Base-by-base conservation (phyloP, 2,888 invertebrate species). In the Drosophila paranaensis region DNA sequence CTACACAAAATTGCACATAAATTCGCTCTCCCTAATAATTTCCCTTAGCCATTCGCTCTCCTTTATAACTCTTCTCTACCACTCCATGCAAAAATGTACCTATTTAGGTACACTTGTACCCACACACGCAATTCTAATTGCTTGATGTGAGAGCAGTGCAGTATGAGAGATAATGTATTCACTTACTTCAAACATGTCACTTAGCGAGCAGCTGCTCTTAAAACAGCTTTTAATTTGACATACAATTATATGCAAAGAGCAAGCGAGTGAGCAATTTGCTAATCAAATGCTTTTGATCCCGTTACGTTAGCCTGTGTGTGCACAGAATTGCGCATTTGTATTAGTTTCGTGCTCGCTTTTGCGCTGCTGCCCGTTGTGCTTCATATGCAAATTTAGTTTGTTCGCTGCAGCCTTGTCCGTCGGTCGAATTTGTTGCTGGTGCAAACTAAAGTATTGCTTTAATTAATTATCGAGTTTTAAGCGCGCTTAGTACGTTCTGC, bases 331-430 rank as follows among this genome's bases (percentile, higher is more conserved):
- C 3, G 16, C n/a, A 10, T n/a, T 30, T 30, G 46, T 5, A 9
- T 46, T 27, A 46, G n/a, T 30, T 30, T 1, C 2, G 6, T 30
- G 30, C 30, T 48, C 48, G 30, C 30, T 30, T 30, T 30, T 48
- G 14, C 2, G 9, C 4, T n/a, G 8, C 0, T 14, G 46, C 14
- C 9, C 9, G 27, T 46, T 25, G n/a, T 2, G 2, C 2, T n/a
- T 2, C n/a, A n/a, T 33, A 33, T 43, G 48, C 48, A 48, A 30
- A 48, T 48, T 48, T 48, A 48, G 48, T 48, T 2, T 48, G 30
- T 48, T 10, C 1, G 1, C 2, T 10, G 48, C 9, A 30, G 30
- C 27, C 48, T 6, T 30, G n/a, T n/a, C n/a, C 6, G n/a, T 48
- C 48, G 30, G 30, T 48, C 6, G 48, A 6, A n/a, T 3, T 48